Evolutionary conservation across 2,888 invertebrate genomes (phyloP).

Genomic region (Colostygia pectinataria): DNA sequence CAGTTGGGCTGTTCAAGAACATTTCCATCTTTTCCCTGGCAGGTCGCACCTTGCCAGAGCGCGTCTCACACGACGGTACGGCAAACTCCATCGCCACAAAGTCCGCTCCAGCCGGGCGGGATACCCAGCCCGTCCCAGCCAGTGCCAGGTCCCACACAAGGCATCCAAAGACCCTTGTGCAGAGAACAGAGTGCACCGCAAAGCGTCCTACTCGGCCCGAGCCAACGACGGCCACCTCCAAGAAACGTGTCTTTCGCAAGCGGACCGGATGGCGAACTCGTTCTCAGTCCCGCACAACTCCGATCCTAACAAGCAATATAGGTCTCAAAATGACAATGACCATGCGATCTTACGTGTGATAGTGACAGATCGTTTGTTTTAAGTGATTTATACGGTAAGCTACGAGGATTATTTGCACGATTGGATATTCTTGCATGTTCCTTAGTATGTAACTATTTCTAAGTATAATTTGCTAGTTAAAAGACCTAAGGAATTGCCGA

Average conservation of each 20-base stretch:
- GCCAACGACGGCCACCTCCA: conserved; percentile 58
- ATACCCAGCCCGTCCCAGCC: conserved; percentile 29
- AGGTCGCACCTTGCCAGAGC: conserved; percentile 42
- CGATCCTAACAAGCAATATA: conserved; percentile 80
- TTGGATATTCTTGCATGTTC: conserved; percentile 67
- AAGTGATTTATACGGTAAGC: conserved; percentile 62
- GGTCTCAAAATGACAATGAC: conserved; percentile 61
- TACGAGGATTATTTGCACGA: conserved; percentile 73
- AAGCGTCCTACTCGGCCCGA: conserved; percentile 28
- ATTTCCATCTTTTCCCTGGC: conserved; percentile 6
- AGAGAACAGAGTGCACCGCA: conserved; percentile 39
- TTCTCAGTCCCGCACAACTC: conserved; percentile 85
- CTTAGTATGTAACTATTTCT: conserved; percentile 54
- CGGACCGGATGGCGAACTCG: conserved; percentile 81
- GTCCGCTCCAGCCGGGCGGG: conserved; percentile 46
- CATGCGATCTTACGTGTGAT: conserved; percentile 57
- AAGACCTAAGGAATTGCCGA: conserved; percentile 40
- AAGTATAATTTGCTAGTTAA: conserved; percentile 58
- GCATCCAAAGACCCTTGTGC: conserved; percentile 37
- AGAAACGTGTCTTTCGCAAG: conserved; percentile 80
- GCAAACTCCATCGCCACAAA: conserved; percentile 45
- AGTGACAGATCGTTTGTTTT: conserved; percentile 55
- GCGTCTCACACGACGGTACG: conserved; percentile 42
- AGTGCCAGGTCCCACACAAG: conserved; percentile 30
- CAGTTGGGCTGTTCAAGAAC: too few species aligned